Base-by-base conservation (phyloP, 2,888 invertebrate genomes). In the Andrena bucephala region DNA sequence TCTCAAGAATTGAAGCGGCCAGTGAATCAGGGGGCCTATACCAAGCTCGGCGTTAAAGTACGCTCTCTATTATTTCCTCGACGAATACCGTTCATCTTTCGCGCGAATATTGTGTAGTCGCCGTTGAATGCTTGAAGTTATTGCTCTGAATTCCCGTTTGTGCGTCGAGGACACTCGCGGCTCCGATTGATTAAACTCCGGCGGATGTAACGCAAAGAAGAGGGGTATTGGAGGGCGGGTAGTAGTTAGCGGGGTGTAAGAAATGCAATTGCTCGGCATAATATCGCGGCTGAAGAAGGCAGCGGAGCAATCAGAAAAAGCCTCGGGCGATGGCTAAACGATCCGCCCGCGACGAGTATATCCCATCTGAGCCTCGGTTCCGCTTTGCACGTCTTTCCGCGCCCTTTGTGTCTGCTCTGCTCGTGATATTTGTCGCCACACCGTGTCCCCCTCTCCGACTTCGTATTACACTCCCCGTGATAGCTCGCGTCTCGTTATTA, bases 221-320 rank as follows among this genome's bases (percentile, higher is more conserved):
- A 70, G 60, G 24, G 57, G 31, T 7, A 54, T 59, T 33, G 42
- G 33, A 42, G 70, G 66, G 48, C 6, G 42, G 54, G 57, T 10
- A 63, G 75, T 73, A 72, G 36, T 83, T 81, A 85, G 73, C 60
- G 71, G 71, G 70, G 81, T 80, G 84, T 87, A 90, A 89, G 89
- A 89, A 90, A 90, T 90, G 90, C 89, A 90, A 90, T 90, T 88
- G 89, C 86, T 85, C 75, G 86, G 86, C 89, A 87, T 89, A 90
- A 90, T 90, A 90, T 87, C 87, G 78, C 85, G 88, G 66, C 66
- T 71, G 73, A 59, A 81, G 77, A 80, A 77, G 74, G 82, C 73
- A 67, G 85, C 81, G 85, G 87, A 86, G 89, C 90, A 89, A 89
- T 89, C 90, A 90, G 88, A 90, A 88, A 88, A 87, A 86, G 88